Evolutionary conservation across 1,140 invertebrate genomes (phyloP).

Genomic region (Drusus annulatus): DNA sequence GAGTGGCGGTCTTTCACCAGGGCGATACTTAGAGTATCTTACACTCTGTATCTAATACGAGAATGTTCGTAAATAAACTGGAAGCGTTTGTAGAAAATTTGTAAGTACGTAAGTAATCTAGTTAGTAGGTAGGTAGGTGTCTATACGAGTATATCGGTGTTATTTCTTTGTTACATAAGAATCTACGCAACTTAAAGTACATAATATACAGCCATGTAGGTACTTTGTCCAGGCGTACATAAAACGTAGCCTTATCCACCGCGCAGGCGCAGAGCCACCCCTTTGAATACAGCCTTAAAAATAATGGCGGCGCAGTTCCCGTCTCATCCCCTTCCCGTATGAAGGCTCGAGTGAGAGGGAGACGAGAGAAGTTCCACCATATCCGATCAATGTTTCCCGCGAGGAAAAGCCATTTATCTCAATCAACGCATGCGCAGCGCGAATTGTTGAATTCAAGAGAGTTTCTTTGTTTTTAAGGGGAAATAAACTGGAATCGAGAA

Average conservation of each 20-base stretch:
- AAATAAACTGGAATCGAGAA: too few species aligned
- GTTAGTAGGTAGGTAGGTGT: not conserved
- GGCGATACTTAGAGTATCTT: too few species aligned
- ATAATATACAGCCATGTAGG: too few species aligned
- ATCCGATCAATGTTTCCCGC: constrained; percentile 54
- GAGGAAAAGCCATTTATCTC: constrained; percentile 56
- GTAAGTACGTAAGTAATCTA: too few species aligned
- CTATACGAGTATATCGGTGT: not conserved
- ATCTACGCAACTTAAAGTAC: too few species aligned
- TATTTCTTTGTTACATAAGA: not conserved
- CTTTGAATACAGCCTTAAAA: not conserved
- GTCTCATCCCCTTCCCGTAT: not conserved
- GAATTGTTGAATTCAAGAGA: not conserved
- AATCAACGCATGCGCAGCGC: constrained; percentile 46
- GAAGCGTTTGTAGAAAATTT: too few species aligned
- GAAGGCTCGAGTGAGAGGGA: not conserved
- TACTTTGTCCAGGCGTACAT: too few species aligned
- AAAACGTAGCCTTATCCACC: constrained; percentile 5
- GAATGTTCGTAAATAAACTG: too few species aligned
- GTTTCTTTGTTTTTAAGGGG: not conserved
- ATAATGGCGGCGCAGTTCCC: constrained; percentile 43
- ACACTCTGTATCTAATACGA: too few species aligned
- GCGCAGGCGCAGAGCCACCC: constrained; percentile 29
- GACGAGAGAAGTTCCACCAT: not conserved
- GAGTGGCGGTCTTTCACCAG: too few species aligned